These are phyloP conservation scores for Acrobasis suavella DNA, from an alignment of 2,888 invertebrate genomes.

Conservation along the genomic window DNA sequence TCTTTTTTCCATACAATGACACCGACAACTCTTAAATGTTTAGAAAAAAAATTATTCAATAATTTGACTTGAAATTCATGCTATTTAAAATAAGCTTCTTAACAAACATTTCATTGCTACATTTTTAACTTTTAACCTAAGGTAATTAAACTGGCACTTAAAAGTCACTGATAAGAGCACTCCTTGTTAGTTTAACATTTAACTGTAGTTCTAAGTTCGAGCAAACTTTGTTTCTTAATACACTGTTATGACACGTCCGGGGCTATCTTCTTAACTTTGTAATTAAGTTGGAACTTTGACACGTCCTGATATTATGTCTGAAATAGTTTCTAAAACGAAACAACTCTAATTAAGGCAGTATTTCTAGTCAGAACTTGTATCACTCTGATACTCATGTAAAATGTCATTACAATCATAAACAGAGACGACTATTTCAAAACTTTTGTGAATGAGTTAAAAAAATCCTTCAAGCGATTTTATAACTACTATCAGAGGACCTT, in stretches of 20 bases:
- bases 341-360: neutral
- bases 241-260: constrained; percentile 9
- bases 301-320: neutral
- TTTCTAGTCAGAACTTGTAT: too few species aligned
- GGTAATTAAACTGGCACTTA: constrained; percentile 8
- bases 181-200: constrained; percentile 15
- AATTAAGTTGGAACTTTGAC: constrained; percentile 9
- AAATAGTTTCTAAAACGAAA: constrained; percentile 5
- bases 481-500: too few species aligned
- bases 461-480: too few species aligned
- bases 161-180: constrained; percentile 14
- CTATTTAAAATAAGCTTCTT: neutral
- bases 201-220: constrained; percentile 8
- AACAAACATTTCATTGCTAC: neutral
- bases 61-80: too few species aligned
- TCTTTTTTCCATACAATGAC: too few species aligned
- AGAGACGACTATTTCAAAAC: too few species aligned
- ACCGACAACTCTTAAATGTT: too few species aligned
- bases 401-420: too few species aligned
- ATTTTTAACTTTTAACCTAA: neutral
- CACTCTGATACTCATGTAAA: too few species aligned
- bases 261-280: constrained; percentile 13
- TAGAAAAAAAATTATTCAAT: too few species aligned
- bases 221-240: constrained; percentile 12
- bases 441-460: too few species aligned